phyloP scores from a whole-genome alignment of 2,797 vertebrate genomes.

The Sitta carolinensis region DNA sequence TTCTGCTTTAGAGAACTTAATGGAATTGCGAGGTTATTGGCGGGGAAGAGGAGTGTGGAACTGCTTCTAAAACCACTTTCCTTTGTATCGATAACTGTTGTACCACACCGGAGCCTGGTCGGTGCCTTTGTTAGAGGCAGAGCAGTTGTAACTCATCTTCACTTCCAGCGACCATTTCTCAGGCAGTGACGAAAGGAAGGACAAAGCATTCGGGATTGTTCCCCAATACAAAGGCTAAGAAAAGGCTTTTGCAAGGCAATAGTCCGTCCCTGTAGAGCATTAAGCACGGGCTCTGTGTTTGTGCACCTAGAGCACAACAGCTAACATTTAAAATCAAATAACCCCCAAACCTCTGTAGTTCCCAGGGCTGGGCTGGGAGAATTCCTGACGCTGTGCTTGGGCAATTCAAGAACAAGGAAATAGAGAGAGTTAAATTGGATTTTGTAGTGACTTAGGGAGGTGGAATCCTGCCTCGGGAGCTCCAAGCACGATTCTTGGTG shows the following conservation, averaged over 20 bases:
- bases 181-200: background rate
- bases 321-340: background rate
- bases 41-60: background rate
- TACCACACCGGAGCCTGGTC: background rate
- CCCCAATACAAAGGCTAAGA: background rate
- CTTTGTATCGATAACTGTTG: background rate
- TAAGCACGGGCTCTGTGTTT: background rate
- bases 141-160: background rate
- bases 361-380: background rate
- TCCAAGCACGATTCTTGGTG: background rate
- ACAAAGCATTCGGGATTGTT: background rate
- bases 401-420: background rate
- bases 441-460: background rate
- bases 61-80: background rate
- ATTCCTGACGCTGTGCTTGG: background rate
- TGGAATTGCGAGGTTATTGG: background rate
- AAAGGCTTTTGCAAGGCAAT: background rate
- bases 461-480: background rate
- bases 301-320: background rate
- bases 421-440: background rate
- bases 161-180: background rate
- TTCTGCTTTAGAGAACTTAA: background rate
- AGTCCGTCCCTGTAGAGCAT: background rate
- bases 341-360: background rate
- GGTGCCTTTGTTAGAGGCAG: background rate